Evolutionary conservation across 2,888 invertebrate genomes (phyloP), one percentile per base, ranked within the genome.

Genomic region (Parochlus steinenii): DNA sequence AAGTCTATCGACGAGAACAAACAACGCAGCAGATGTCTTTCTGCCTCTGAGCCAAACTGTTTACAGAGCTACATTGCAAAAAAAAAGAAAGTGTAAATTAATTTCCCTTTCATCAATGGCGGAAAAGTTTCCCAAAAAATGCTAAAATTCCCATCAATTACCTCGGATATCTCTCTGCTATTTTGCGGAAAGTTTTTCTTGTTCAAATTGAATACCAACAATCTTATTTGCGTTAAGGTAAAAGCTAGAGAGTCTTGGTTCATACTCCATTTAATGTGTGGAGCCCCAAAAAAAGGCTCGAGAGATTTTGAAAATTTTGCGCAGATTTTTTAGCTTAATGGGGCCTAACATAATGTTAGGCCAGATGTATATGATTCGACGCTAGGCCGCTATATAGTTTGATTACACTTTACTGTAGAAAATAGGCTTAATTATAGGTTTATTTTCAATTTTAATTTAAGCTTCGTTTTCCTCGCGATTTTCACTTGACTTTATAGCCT

Each of bases 201-300:
- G 63, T 73, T 86, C 69, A 92, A 75, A 71, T 82, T 85, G 65
- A 78, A 74, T 73, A 92, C 85, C 68, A 90, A 82, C 77, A 82
- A 82, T 80, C 82, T 83, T 71, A 93, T 92, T 80, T 92, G 89
- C 75, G 86, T 85, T 79, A 92, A 80, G 75, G 90, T 85, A 79
- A 89, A 83, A 74, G 85, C 86, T 75, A 89, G 77, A 75, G 90
- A 81, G 78, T 92, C 92, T 77, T 90, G 87, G 83, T 86, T 87
- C 89, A 89, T 89, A 87, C 82, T 87, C 87, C 83, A 85, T 64
- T 65, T 62, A 60, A 62, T 56, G n/a, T n/a, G n/a, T n/a, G n/a
- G n/a, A n/a, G n/a, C n/a, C n/a, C n/a, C n/a, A n/a, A n/a, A n/a
- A n/a, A n/a, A n/a, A n/a, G n/a, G n/a, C n/a, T n/a, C n/a, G n/a